phyloP scores from a whole-genome alignment of 2,888 invertebrate species.

The Acleris emargana region DNA sequence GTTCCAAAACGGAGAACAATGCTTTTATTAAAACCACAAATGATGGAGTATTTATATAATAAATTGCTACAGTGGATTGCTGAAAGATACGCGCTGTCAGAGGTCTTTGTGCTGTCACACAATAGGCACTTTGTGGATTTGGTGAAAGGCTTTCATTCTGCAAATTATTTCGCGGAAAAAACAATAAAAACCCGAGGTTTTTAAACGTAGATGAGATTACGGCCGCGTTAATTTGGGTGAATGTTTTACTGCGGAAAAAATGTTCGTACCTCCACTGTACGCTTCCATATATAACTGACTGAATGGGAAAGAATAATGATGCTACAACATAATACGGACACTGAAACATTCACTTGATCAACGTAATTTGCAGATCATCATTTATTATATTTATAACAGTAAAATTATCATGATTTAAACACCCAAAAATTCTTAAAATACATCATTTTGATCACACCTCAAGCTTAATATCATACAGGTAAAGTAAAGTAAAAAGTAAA shows the following conservation, averaged over 20 bases:
- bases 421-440: no score
- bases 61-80: conserved; percentile 54
- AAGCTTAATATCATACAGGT: no score
- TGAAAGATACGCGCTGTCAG: conserved; percentile 57
- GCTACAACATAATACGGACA: no score
- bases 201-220: conserved; percentile 23
- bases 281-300: no score
- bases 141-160: conserved; percentile 50
- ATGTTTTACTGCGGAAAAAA: conserved; percentile 5
- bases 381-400: no score
- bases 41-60: conserved; percentile 57
- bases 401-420: no score
- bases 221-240: conserved; percentile 10
- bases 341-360: no score
- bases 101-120: conserved; percentile 59
- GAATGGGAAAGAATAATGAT: no score
- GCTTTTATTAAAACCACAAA: conserved; percentile 52
- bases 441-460: no score
- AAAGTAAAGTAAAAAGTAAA: no score
- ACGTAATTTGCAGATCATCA: no score
- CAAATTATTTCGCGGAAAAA: conserved; percentile 52
- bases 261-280: no score
- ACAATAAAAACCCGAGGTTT: conserved; percentile 15
- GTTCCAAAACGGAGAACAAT: conserved; percentile 42
- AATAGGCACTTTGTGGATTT: conserved; percentile 61